Conservation (phyloP, 2,888 invertebrate species). For the Coleophora flavipennella region DNA sequence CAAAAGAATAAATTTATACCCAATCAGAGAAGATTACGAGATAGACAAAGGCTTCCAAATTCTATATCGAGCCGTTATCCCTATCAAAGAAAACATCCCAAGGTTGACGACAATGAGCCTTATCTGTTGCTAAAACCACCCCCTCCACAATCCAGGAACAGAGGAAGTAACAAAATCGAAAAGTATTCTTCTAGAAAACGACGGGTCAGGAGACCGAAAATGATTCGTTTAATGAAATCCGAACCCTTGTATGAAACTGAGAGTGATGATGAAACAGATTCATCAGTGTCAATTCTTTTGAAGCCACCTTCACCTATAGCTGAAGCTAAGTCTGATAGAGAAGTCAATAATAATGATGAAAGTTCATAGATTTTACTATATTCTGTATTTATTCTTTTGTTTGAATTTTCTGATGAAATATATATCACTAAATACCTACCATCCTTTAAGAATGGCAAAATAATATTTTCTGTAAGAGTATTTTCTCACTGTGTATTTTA, state of each 20-base stretch:
- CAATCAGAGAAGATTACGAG: conserved; percentile 28
- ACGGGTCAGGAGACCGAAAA: conserved; percentile 41
- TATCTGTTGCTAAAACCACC: conserved; percentile 62
- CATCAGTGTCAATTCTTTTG: conserved; percentile 34
- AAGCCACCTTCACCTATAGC: conserved; percentile 39
- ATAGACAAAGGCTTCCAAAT: conserved; percentile 46
- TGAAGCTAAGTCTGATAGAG: conserved; percentile 37
- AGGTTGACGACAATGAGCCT: conserved; percentile 44
- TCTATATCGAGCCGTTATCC: conserved; percentile 34
- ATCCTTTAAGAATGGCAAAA: too few relatives aligned
- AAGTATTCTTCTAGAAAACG: conserved; percentile 36
- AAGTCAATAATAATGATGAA: conserved; percentile 10
- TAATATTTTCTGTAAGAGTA: too few relatives aligned
- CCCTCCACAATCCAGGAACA: conserved; percentile 35
- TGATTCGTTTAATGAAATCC: conserved; percentile 39
- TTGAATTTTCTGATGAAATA: too few relatives aligned
- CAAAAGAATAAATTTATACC: conserved; percentile 32
- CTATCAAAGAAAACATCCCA: conserved; percentile 46
- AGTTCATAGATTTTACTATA: too few relatives aligned
- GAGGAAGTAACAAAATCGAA: conserved; percentile 35
- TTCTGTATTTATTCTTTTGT: too few relatives aligned
- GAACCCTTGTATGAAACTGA: conserved; percentile 52
- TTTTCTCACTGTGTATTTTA: not conserved
- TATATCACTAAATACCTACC: too few relatives aligned
- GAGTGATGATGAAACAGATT: conserved; percentile 30